phyloP scores from a whole-genome alignment of 1,140 invertebrate genomes.

The Grapholita molesta region DNA sequence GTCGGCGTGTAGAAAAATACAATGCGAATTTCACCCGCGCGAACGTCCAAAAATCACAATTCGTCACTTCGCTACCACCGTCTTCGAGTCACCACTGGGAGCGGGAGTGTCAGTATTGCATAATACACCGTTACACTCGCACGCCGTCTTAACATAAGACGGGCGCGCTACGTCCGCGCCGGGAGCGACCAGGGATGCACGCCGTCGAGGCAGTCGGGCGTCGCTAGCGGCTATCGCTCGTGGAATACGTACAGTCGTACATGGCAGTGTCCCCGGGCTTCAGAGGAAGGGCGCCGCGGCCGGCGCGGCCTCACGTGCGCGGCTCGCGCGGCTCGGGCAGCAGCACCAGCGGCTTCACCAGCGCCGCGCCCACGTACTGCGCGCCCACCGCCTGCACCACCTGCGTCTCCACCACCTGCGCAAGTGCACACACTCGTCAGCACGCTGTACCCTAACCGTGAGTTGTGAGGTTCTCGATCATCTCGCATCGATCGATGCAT shows the following conservation, averaged over 20 bases:
- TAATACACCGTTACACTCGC: constrained; percentile 38
- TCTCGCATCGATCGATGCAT: too few species aligned
- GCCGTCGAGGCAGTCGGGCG: too few species aligned
- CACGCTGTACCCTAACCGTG: too few species aligned
- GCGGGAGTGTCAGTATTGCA: constrained; percentile 39
- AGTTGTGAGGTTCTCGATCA: too few species aligned
- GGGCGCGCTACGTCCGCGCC: constrained; percentile 21
- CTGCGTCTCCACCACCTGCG: constrained; percentile 63
- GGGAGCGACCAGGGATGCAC: too few species aligned
- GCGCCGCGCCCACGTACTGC: constrained; percentile 61
- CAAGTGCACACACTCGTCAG: too few species aligned
- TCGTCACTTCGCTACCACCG: constrained; percentile 56
- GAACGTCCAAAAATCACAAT: constrained; percentile 30
- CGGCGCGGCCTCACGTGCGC: constrained; percentile 25
- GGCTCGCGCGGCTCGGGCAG: constrained; percentile 28
- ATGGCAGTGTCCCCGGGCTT: too few species aligned
- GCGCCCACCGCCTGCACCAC: constrained; percentile 63
- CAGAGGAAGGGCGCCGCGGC: too few species aligned
- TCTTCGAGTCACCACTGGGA: constrained; percentile 36
- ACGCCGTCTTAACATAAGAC: constrained; percentile 45
- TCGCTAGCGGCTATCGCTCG: too few species aligned
- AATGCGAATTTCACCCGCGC: constrained; percentile 26
- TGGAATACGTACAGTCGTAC: too few species aligned
- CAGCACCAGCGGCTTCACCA: constrained; percentile 63
- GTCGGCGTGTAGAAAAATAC: constrained; percentile 57